phyloP scores from a whole-genome alignment of 2,888 invertebrate genomes.

The Netelia inedita region DNA sequence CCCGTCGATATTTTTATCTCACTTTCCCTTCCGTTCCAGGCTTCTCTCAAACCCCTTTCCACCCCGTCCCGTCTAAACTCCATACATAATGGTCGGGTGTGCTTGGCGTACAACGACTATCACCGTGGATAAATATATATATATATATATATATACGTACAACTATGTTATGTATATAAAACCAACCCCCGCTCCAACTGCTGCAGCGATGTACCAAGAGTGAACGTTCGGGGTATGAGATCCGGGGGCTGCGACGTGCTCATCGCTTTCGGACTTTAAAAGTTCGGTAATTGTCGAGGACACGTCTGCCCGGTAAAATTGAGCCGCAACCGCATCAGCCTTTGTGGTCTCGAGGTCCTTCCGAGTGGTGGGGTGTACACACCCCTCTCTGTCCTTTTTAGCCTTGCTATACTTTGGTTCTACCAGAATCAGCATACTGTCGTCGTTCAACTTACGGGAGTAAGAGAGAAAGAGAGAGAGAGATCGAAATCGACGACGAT shows the following conservation, averaged over 20 bases:
- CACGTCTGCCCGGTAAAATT: constrained; percentile 84
- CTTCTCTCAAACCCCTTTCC: constrained; percentile 9
- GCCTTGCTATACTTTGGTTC: constrained; percentile 10
- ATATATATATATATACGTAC: neutral
- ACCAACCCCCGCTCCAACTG: neutral
- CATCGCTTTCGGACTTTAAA: constrained; percentile 81
- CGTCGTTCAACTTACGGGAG: constrained; percentile 45
- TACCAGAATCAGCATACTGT: constrained; percentile 38
- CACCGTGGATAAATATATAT: neutral
- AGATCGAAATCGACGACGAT: constrained; percentile 24
- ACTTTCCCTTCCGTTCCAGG: constrained; percentile 8
- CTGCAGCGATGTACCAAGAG: constrained; percentile 38
- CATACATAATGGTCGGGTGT: constrained; percentile 14
- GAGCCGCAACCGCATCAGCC: constrained; percentile 82
- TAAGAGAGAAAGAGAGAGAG: neutral
- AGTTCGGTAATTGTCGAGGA: constrained; percentile 84
- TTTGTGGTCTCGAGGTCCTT: constrained; percentile 81
- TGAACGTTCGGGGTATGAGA: constrained; percentile 59
- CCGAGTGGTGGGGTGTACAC: constrained; percentile 59
- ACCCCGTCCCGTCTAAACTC: neutral
- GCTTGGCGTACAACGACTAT: constrained; percentile 17
- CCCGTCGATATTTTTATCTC: constrained; percentile 33
- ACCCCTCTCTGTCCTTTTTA: constrained; percentile 17
- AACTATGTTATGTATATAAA: neutral
- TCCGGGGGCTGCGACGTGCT: constrained; percentile 67